Base-by-base conservation (phyloP, 1,140 invertebrate species). In the Drosophila leontia region DNA sequence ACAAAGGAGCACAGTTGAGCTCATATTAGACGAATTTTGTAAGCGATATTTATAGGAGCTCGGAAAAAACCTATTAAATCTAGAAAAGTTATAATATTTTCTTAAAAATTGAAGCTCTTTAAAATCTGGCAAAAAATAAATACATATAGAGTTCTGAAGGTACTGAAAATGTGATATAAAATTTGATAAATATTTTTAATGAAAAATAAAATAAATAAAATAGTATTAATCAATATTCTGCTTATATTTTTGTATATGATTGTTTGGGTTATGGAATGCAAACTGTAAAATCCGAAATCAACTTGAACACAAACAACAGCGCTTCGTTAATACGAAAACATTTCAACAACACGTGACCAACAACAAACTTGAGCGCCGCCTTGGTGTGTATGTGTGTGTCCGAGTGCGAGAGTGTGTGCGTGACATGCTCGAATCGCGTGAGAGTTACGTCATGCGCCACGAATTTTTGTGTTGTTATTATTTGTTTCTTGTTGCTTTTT, bases 391-490 rank as follows among this genome's bases (percentile, higher is more conserved):
- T 64, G 44, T 65, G 35, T 37, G 17, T 51, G 23, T 48, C n/a
- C n/a, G 9, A 58, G 5, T 35, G 7, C 29, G 7, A 42, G 42
- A 50, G 63, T 72, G 51, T 79, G 59, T 75, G 47, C 64, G 65
- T 69, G 84, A 78, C 84, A 88, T 83, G 84, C 80, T 81, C 71
- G 63, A 64, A 61, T 90, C 85, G 85, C 84, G 84, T 88, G 84
- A 88, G 84, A 84, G 90, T 88, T 88, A 88, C 84, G 84, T 88
- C 84, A 88, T 88, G 84, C 76, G 76, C 74, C 67, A 88, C 87
- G 84, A 88, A 88, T 88, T 88, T 84, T 59, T 68, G 63, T 67
- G 35, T 63, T 48, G 50, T 67, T 80, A 90, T 67, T 70, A 63
- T 63, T 67, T 67, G 15, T 62, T 44, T 42, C 19, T 64, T 68